Percentiles rank a stretch among this genome's conserved stretches.
phyloP scores from a whole-genome alignment of 2,888 invertebrate genomes.

The Cristatella mucedo region DNA sequence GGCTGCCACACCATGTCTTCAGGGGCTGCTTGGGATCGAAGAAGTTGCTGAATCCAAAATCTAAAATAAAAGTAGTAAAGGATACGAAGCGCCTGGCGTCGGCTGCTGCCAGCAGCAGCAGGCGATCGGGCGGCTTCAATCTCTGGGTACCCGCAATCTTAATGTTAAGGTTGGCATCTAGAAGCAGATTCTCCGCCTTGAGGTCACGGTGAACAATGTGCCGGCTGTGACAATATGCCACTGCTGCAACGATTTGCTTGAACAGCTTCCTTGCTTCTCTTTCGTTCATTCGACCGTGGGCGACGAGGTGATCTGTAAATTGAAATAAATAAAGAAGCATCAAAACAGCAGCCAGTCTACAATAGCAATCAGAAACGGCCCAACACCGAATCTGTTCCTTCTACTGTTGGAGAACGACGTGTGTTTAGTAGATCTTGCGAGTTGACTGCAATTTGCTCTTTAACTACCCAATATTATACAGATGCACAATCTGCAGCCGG shows the following conservation, averaged over 20 bases:
- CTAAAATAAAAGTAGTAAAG: constrained; percentile 36
- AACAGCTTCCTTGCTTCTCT: constrained; percentile 79
- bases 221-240: constrained; percentile 79
- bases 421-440: too few relatives aligned
- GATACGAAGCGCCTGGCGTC: not conserved
- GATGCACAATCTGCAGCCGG: too few relatives aligned
- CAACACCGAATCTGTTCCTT: too few relatives aligned
- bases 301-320: constrained; percentile 42
- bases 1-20: constrained; percentile 91
- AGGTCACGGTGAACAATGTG: constrained; percentile 66
- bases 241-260: constrained; percentile 88
- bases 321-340: too few relatives aligned
- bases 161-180: constrained; percentile 83
- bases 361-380: too few relatives aligned
- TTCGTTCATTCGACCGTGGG: constrained; percentile 78
- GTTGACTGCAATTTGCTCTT: too few relatives aligned
- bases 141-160: constrained; percentile 55
- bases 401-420: too few relatives aligned
- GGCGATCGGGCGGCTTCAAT: too few relatives aligned
- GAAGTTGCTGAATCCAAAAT: constrained; percentile 94
- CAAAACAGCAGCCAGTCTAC: too few relatives aligned
- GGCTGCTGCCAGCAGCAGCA: too few relatives aligned
- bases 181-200: constrained; percentile 83
- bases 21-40: constrained; percentile 68
- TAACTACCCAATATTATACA: too few relatives aligned